Evolutionary conservation across 2,797 vertebrate genomes (phyloP), one percentile per base, ranked within the genome.

Genomic region (Fratercula arctica): DNA sequence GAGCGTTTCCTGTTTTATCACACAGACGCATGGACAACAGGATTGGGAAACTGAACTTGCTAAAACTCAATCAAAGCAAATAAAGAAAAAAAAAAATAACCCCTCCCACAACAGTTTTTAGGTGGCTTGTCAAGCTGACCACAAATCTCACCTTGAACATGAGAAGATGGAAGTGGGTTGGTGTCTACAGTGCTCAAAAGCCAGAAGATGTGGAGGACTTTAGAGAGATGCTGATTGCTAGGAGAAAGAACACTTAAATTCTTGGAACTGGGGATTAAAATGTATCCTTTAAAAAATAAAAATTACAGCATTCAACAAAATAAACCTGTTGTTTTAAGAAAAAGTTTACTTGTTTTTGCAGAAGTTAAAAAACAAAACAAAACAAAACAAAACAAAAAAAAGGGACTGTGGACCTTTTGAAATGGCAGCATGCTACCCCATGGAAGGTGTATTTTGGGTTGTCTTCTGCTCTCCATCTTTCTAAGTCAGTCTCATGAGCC

Each of bases 11-110:
- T 69, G 15, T 3, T 87, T 67, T 85, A 53, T 5, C 20, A 50
- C 0, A 1, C 15, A 67, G 13, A 23, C 37, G 6, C 14, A 87
- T 0, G 0, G 14, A 39, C 6, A 83, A n/a, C 6, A 70, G 10
- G 16, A 67, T 48, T 15, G 41, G 51, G 60, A 81, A 89, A 43
- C 10, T n/a, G 33, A 76, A 24, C n/a, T 76, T 73, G 6, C 6
- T 86, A 68, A 73, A 84, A 29, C 3, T 59, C 13, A 50, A 11
- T 31, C 4, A 39, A 35, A 59, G 18, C 5, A 35, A 64, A 20
- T 9, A 43, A 28, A 35, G 5, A 6, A 4, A 17, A 43, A 53
- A 54, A 19, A 54, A 19, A 48, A 18, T 3, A 12, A 64, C 11
- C 29, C 11, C 10, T 9, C 31, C 2, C 33, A 20, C 3, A 28